A percentile compares a stretch with the other conserved stretches of the same genome.
phyloP scores from a whole-genome alignment of 2,113 vertebrate genomes.

The Fregata magnificens region DNA sequence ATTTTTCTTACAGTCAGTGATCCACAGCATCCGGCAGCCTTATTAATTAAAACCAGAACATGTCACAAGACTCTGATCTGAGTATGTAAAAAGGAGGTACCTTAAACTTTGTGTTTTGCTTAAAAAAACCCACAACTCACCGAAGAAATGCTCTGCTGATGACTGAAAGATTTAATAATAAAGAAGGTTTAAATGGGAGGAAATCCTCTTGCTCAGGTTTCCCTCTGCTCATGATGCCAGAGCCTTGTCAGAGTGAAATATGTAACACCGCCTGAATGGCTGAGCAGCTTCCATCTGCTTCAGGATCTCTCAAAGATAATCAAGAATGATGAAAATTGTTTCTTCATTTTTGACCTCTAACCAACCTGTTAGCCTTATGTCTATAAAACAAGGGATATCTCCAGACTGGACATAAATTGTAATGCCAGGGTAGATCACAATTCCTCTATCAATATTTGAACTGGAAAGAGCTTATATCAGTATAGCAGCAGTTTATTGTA shows the following conservation, averaged over 20 bases:
- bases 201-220: conserved; percentile 55
- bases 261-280: conserved; percentile 53
- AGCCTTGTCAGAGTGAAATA: conserved; percentile 70
- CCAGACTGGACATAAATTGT: conserved; percentile 58
- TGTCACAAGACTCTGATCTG: neutral
- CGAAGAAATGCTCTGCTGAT: neutral
- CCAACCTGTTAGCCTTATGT: conserved; percentile 58
- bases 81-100: neutral
- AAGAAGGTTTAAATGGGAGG: conserved; percentile 49
- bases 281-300: conserved; percentile 69
- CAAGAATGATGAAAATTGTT: conserved; percentile 73
- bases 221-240: conserved; percentile 46
- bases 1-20: conserved; percentile 27
- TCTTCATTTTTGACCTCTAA: conserved; percentile 70
- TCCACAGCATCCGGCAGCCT: conserved; percentile 9
- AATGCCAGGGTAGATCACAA: conserved; percentile 33
- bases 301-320: conserved; percentile 68
- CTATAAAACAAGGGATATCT: conserved; percentile 62
- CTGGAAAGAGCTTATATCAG: conserved; percentile 26
- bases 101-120: conserved; percentile 9
- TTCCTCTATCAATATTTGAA: conserved; percentile 62
- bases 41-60: conserved; percentile 43
- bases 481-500: conserved; percentile 26
- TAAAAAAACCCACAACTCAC: neutral
- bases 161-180: conserved; percentile 50